Percentiles rank a stretch among this genome's conserved stretches.
phyloP scores from a whole-genome alignment of 1,140 invertebrate species.

The Scaptomyza pallida region DNA sequence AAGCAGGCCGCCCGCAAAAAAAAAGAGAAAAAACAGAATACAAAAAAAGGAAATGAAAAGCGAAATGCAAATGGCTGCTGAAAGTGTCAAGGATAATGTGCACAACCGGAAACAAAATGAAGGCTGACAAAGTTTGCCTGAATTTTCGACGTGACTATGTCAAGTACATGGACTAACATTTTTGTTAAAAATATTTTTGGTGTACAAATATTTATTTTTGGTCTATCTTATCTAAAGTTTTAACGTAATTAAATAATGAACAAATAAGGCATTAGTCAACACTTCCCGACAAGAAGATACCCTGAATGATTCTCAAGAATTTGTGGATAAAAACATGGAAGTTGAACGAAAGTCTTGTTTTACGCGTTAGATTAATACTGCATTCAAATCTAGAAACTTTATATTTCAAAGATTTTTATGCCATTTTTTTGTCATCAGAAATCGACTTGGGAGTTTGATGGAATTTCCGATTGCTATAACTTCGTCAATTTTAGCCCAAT shows the following conservation, averaged over 20 bases:
- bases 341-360: no score
- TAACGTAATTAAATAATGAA: background rate
- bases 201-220: background rate
- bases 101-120: constrained; percentile 40
- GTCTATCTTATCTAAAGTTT: background rate
- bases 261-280: no score
- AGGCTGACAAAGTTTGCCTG: constrained; percentile 15
- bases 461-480: no score
- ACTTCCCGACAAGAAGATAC: no score
- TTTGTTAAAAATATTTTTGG: background rate
- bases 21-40: constrained; percentile 3
- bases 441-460: no score
- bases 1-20: constrained; percentile 9
- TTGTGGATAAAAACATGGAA: no score
- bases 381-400: no score
- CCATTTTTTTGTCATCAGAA: no score
- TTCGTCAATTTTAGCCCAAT: no score
- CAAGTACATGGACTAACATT: constrained; percentile 4
- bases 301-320: no score
- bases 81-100: constrained; percentile 73
- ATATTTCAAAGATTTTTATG: no score
- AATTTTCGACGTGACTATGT: background rate
- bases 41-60: constrained; percentile 43
- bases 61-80: constrained; percentile 48
- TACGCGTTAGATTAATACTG: no score